Percentiles rank a stretch among this genome's conserved stretches.
Evolutionary conservation across 2,113 vertebrate species (phyloP).

Genomic region (Chlamydotis undulata): DNA sequence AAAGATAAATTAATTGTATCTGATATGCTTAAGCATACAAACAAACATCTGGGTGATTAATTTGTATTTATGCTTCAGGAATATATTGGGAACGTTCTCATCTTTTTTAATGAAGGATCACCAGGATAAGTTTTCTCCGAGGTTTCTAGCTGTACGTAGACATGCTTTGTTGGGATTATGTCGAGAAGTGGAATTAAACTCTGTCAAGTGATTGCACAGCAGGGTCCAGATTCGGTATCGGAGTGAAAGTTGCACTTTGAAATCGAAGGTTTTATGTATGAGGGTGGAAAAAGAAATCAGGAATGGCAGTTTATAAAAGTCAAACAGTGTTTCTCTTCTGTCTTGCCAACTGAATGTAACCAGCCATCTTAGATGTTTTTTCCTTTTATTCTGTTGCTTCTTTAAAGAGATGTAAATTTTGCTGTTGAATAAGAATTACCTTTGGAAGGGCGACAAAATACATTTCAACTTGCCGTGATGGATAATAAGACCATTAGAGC

Average conservation of each 20-base stretch:
- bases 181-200: neutral
- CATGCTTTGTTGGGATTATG: neutral
- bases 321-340: neutral
- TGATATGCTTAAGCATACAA: neutral
- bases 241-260: neutral
- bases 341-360: neutral
- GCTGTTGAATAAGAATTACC: neutral
- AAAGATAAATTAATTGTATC: neutral
- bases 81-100: neutral
- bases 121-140: neutral
- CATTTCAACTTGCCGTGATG: neutral
- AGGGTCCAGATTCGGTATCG: neutral
- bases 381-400: neutral
- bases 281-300: neutral
- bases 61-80: neutral
- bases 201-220: neutral
- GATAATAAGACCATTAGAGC: neutral
- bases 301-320: neutral
- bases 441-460: neutral
- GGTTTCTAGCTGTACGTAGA: neutral
- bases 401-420: constrained; percentile 57
- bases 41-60: neutral
- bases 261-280: neutral
- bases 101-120: neutral
- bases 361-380: neutral